Base-by-base conservation (phyloP, 1,140 invertebrate species). In the Cardiocondyla obscurior region DNA sequence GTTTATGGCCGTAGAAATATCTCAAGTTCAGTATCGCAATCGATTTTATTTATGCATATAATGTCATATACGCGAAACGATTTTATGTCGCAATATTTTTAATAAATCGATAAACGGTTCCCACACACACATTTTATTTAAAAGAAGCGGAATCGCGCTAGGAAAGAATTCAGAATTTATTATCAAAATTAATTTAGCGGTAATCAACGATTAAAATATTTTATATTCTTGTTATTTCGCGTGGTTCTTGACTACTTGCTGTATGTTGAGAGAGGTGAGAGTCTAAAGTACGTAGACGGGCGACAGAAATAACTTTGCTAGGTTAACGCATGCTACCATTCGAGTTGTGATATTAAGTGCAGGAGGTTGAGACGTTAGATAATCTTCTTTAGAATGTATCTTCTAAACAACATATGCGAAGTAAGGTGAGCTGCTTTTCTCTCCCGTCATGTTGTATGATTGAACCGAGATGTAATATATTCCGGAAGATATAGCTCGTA, bases 281-380 rank as follows among this genome's bases (percentile, higher is more conserved):
- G 33, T 8, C 46, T 39, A 69, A 49, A 33, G 49, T 67, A 76
- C 39, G 64, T 19, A 62, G 74, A 55, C 33, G 62, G 30, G 22
- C 74, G 30, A 53, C 57, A 55, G 62, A 53, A 69, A 67, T 49
- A 79, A 79, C 62, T 79, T 69, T 53, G 36, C n/a, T 22, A 33
- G 33, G 62, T 79, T 79, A 79, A 79, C 62, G 62, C 46, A 79
- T 53, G 74, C 36, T 69, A 12, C 60, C 19, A 60, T 67, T 79
- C 25, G 12, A 79, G 33, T 30, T 62, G 28, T 53, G 60, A 79
- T 44, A 49, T 64, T 76, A 62, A 25, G 39, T 46, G 19, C 28
- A 30, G 25, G 30, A 42, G 60, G 46, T 51, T 28, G 62, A 30
- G 46, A 79, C 42, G 62, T 67, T 69, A 30, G 62, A 53, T 69